These are phyloP conservation scores for Nomada fucata DNA, from an alignment of 2,888 invertebrate species.

Conservation along the genomic window DNA sequence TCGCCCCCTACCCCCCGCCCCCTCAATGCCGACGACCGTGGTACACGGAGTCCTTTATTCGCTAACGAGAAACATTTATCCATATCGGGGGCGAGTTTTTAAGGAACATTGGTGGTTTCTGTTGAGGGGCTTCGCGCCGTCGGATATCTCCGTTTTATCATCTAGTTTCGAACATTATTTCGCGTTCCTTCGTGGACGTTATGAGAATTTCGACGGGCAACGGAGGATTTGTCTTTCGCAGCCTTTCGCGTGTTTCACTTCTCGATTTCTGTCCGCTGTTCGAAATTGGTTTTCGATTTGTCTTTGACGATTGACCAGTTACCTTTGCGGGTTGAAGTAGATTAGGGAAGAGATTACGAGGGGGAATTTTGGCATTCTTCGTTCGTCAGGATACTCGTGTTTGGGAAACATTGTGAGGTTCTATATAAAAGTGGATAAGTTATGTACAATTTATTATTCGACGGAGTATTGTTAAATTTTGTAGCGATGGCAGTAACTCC, in stretches of 20 bases:
- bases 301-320: no score
- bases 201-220: conserved; percentile 4
- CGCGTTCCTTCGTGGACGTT: neutral
- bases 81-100: conserved; percentile 31
- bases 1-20: neutral
- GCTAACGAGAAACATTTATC: conserved; percentile 42
- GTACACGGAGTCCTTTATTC: conserved; percentile 34
- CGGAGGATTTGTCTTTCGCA: neutral
- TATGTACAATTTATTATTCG: no score
- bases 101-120: conserved; percentile 36
- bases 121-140: neutral
- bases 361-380: no score
- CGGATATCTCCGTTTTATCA: conserved; percentile 25
- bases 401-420: no score
- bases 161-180: neutral
- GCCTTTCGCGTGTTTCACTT: neutral
- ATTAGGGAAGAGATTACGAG: no score
- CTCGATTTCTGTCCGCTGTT: no score
- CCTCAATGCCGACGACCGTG: neutral
- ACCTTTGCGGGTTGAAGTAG: no score
- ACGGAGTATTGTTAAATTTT: no score
- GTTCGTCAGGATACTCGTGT: no score
- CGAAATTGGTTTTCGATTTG: no score
- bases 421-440: no score
- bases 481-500: no score